Conservation (phyloP, 2,113 vertebrate species). For the Chascanopsetta lugubris region DNA sequence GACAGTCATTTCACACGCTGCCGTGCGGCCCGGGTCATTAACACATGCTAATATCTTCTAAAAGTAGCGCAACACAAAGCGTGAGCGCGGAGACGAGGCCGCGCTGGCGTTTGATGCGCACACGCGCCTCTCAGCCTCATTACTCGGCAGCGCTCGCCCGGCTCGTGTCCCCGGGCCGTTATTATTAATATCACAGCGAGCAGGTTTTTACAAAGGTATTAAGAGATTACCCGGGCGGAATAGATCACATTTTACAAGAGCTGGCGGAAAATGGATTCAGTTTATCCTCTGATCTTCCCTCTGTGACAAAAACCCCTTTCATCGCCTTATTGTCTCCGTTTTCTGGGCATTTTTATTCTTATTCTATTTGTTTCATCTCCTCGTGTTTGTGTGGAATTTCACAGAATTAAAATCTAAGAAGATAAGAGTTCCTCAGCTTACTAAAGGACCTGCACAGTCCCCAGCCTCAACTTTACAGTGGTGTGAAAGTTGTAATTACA, state of each 20-base stretch:
- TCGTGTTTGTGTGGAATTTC: background rate
- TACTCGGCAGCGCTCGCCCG: conserved; percentile 32
- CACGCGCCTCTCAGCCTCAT: conserved; percentile 66
- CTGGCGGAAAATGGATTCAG: conserved; percentile 34
- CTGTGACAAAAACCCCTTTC: conserved; percentile 12
- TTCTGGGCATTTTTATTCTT: too few species aligned
- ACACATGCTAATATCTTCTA: conserved; percentile 52
- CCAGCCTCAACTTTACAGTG: background rate
- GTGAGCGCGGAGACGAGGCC: conserved; percentile 37
- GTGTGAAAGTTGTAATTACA: background rate
- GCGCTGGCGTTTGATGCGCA: conserved; percentile 46
- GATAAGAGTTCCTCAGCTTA: too few species aligned
- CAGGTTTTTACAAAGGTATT: conserved; percentile 68
- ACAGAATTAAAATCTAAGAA: too few species aligned
- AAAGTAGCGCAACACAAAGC: conserved; percentile 40
- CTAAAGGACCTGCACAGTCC: background rate
- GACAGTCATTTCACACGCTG: too few species aligned
- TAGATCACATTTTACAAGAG: conserved; percentile 48
- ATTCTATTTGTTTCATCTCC: background rate
- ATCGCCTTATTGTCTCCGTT: conserved; percentile 1
- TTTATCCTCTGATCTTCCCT: conserved; percentile 36
- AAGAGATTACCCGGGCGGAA: conserved; percentile 62
- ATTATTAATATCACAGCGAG: conserved; percentile 59
- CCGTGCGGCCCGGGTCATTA: conserved; percentile 56
- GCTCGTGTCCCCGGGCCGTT: conserved; percentile 50